Base-by-base conservation (phyloP, 1,140 invertebrate species). In the Hydropsyche tenuis region DNA sequence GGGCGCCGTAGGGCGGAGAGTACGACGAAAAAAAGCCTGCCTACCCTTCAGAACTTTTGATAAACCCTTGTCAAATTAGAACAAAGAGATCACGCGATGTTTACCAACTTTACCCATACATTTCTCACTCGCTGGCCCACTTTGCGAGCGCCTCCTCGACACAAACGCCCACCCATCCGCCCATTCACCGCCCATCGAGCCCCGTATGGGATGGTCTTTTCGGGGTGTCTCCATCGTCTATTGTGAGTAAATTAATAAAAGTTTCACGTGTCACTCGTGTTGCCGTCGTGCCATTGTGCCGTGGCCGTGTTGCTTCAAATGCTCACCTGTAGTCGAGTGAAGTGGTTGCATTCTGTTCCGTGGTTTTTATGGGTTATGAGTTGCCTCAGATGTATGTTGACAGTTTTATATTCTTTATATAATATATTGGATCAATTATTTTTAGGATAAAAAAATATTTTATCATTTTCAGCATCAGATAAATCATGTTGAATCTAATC, bases 11-110 rank as follows among this genome's bases (percentile, higher is more conserved):
- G 30, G 30, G 30, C 30, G 30, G 9, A 9, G 30, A 9, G 30
- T 37, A 18, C 4, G 63, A 25, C 14, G 48, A 68, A 68, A 70
- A 68, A 56, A 56, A 23, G 18, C 3, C 51, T n/a, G 48, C 27
- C 43, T 60, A 70, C 68, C 68, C 68, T 70, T 60, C 48, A 70
- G 51, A 70, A 70, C 68, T 70, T 70, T 70, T 60, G 51, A 53
- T 60, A 56, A 70, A 70, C 68, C 68, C 51, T 70, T 70, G 68
- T 70, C 68, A 70, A 70, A 70, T 70, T 70, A 70, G 68, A 70
- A 70, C 68, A 70, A 70, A 70, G 68, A 70, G 68, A 70, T 70
- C 68, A 70, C 68, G 51, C 68, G 68, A 70, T 70, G 68, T 70
- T 70, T 70, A 56, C 68, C 51, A 70, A 70, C 68, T 70, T 43